A percentile compares a stretch with the other conserved stretches of the same genome.
Conservation (phyloP, 2,113 vertebrate species). For the Lucifuga dentata region DNA sequence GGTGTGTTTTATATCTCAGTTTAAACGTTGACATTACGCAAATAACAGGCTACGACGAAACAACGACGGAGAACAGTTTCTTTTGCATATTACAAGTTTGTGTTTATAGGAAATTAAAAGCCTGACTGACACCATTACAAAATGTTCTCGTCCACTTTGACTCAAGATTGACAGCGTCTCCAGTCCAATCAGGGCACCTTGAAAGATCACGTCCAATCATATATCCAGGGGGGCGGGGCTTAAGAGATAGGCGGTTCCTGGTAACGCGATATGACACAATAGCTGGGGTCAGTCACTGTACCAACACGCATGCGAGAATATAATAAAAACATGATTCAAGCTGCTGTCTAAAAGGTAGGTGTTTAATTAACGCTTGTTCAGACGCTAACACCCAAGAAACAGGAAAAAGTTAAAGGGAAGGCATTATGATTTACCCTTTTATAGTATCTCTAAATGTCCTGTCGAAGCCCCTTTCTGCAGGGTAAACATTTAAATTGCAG, state of each 20-base stretch:
- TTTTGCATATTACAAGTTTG: background rate
- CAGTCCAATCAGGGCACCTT: constrained; percentile 1
- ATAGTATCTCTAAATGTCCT: background rate
- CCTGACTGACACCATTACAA: background rate
- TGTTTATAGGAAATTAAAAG: background rate
- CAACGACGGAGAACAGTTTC: too few relatives aligned
- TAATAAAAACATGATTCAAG: background rate
- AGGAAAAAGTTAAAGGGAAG: background rate
- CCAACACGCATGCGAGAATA: too few relatives aligned
- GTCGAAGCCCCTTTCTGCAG: background rate
- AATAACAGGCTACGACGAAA: too few relatives aligned
- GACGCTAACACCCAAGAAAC: background rate
- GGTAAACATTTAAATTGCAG: too few relatives aligned
- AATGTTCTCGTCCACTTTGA: constrained; percentile 17
- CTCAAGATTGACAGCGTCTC: constrained; percentile 36
- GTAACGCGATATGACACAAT: background rate
- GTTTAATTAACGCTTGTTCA: background rate
- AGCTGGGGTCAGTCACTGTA: too few relatives aligned
- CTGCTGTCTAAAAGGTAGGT: constrained; percentile 37
- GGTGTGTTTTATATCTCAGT: background rate
- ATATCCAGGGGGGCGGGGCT: background rate
- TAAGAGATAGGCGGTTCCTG: constrained; percentile 5
- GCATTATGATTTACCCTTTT: background rate
- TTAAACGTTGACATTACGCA: too few relatives aligned
- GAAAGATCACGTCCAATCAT: constrained; percentile 52